phyloP scores from a whole-genome alignment of 2,888 invertebrate genomes.

The Tridacna crocea region DNA sequence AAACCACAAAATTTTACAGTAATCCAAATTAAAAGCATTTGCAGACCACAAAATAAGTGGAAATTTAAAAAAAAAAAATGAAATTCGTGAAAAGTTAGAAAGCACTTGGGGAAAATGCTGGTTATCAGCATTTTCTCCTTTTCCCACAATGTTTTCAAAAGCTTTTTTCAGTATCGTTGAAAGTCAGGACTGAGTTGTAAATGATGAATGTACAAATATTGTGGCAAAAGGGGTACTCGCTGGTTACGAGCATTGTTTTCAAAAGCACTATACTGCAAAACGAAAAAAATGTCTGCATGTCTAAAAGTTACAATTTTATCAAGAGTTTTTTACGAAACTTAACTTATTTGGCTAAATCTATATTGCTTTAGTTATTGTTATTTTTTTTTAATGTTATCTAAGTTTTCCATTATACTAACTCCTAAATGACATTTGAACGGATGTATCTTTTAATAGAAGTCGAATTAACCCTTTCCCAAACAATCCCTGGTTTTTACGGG shows the following conservation, averaged over 20 bases:
- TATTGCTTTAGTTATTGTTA: too few species aligned
- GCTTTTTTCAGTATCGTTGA: not conserved
- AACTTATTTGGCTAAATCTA: too few species aligned
- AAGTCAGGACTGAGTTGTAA: too few species aligned
- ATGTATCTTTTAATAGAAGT: too few species aligned
- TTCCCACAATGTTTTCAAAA: slow-evolving; percentile 7
- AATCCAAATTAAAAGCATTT: not conserved
- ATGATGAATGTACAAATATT: not conserved
- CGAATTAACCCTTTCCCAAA: too few species aligned
- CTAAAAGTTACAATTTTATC: not conserved
- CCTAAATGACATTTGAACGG: too few species aligned
- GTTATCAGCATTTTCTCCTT: not conserved
- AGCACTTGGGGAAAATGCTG: not conserved
- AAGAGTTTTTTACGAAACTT: too few species aligned
- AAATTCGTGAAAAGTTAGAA: not conserved
- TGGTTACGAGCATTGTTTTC: not conserved
- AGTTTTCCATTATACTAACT: too few species aligned
- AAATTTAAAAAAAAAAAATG: not conserved
- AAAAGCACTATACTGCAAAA: not conserved
- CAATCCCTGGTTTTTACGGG: too few species aligned
- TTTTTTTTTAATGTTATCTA: too few species aligned
- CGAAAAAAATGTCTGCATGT: not conserved
- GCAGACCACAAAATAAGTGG: not conserved
- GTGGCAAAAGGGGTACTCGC: not conserved
- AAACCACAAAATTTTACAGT: too few species aligned